phyloP scores from a whole-genome alignment of 2,888 invertebrate species.

The Hypercompe scribonia region DNA sequence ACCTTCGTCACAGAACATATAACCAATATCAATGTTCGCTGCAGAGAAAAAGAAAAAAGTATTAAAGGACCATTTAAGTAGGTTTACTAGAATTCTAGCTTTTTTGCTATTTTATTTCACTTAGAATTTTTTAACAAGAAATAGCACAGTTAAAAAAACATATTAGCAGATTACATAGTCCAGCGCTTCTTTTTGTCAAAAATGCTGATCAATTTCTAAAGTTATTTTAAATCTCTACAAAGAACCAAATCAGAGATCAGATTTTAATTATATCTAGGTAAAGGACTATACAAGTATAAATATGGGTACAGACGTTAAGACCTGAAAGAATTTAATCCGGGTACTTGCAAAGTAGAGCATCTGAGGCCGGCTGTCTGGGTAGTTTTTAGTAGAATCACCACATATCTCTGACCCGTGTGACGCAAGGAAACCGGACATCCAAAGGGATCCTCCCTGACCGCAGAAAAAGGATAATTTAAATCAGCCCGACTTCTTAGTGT shows the following conservation, averaged over 20 bases:
- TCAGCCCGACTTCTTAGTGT: no score
- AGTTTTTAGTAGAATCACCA: no score
- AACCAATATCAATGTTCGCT: conserved; percentile 8
- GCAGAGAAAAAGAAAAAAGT: conserved; percentile 6
- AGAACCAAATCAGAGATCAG: not conserved
- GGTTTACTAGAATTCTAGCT: not conserved
- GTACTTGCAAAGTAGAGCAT: no score
- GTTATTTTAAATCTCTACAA: no score
- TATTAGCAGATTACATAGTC: not conserved
- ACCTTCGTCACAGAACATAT: conserved; percentile 12
- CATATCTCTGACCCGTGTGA: no score
- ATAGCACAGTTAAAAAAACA: not conserved
- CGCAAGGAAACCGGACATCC: no score
- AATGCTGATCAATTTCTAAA: no score
- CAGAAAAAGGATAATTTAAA: no score
- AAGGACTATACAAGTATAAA: not conserved
- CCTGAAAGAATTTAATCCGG: no score
- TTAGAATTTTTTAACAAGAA: not conserved
- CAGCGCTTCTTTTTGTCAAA: no score
- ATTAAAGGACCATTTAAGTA: conserved; percentile 2
- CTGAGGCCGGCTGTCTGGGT: no score
- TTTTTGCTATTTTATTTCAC: not conserved
- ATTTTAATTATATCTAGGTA: not conserved
- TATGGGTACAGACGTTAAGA: not conserved
- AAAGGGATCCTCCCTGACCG: no score